Percentiles rank a stretch among this genome's conserved stretches.
Evolutionary conservation across 2,888 invertebrate genomes (phyloP).

Genomic region (Macrosiphum euphorbiae): DNA sequence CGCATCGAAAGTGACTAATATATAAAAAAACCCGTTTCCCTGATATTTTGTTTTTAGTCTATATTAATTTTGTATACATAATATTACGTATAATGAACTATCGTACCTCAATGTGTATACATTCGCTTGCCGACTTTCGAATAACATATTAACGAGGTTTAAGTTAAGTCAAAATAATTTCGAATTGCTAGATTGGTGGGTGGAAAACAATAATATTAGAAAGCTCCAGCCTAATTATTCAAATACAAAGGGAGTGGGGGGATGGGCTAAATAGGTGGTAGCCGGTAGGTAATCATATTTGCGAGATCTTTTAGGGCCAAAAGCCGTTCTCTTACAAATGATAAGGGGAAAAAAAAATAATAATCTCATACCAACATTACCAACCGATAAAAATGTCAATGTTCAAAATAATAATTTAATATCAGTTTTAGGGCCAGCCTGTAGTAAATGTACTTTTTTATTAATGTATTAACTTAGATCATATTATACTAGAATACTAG

Average conservation of each 20-base stretch:
- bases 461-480: no score
- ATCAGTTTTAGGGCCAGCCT: no score
- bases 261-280: not conserved
- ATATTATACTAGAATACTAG: no score
- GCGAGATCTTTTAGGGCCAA: no score
- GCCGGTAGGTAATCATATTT: slow-evolving; percentile 10
- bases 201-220: slow-evolving; percentile 17
- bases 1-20: not conserved
- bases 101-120: not conserved
- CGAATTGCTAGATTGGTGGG: not conserved
- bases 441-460: no score
- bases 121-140: not conserved
- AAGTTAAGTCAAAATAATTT: not conserved
- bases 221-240: not conserved
- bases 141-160: slow-evolving; percentile 43
- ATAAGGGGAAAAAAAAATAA: no score
- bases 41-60: not conserved
- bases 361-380: no score
- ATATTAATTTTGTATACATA: not conserved
- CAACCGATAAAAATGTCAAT: no score
- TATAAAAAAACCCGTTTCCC: not conserved
- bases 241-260: not conserved
- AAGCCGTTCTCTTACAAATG: no score
- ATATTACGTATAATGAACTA: not conserved
- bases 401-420: no score